phyloP scores from a whole-genome alignment of 2,113 vertebrate species.

The Todiramphus chloris region DNA sequence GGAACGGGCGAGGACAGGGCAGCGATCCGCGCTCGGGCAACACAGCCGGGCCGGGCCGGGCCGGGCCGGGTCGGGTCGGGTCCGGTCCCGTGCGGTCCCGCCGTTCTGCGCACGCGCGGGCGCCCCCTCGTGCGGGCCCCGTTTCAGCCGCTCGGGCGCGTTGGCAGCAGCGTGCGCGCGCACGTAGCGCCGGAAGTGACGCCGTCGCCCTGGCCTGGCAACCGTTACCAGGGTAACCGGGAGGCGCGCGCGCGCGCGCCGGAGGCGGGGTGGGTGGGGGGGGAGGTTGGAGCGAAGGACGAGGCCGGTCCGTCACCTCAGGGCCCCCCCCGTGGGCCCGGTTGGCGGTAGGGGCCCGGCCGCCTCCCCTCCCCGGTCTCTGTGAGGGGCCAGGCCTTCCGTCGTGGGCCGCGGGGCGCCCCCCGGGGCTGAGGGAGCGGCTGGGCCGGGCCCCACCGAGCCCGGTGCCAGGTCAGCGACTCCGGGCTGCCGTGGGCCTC shows the following conservation, averaged over 20 bases:
- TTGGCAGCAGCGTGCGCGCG: no score
- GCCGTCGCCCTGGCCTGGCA: background rate
- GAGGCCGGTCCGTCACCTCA: background rate
- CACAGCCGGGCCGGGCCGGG: background rate
- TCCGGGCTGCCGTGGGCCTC: background rate
- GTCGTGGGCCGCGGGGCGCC: background rate
- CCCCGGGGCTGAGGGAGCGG: background rate
- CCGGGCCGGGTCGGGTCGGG: no score
- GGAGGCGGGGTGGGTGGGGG: no score
- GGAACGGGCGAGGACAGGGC: rapidly evolving
- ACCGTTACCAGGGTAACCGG: conserved; percentile 47
- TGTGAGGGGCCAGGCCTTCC: background rate
- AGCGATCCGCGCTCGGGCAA: rapidly evolving
- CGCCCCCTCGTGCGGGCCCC: rapidly evolving
- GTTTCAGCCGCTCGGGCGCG: background rate
- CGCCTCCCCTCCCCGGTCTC: no score
- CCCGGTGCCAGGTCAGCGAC: background rate
- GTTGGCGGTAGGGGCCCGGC: no score
- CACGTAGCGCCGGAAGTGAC: conserved; percentile 50
- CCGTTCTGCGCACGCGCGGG: rapidly evolving
- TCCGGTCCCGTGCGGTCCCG: background rate
- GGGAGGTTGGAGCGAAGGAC: background rate
- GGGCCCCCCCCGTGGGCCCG: background rate
- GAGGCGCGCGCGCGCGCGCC: background rate
- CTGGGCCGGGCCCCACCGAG: background rate